Base-by-base conservation (phyloP, 2,888 invertebrate genomes). In the Noctua pronuba region DNA sequence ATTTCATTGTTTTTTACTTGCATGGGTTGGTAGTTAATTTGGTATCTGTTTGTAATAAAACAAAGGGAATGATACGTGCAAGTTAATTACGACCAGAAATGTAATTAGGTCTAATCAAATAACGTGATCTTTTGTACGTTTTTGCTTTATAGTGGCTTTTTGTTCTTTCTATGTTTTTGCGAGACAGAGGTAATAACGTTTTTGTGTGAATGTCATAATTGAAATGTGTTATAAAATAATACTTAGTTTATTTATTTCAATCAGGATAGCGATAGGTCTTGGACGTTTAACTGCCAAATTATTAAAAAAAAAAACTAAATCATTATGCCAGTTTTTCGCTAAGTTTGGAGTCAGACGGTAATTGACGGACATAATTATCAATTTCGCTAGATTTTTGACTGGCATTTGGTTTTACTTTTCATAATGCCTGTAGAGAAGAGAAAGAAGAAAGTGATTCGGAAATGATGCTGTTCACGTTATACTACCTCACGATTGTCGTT, bases 81-180 rank as follows among this genome's bases (percentile, higher is more conserved):
- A 94, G 95, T 95, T 96, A 96, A 96, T 96, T 95, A 95, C 93
- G 92, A 91, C 92, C 94, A 94, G 95, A 95, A 95, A 95, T 94
- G 94, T 95, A 95, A 96, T 96, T 96, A 96, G 95, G 93, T 93
- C 91, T 96, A 95, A 96, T 96, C 96, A 95, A 96, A 95, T 96
- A 95, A 94, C 93, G 92, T 94, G 93, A 96, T 96, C 96, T 94
- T 94, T 94, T 93, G 87, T 94, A 88, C 90, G 90, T 93, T 93
- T 92, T 93, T 93, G 92, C 92, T 90, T 91, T 91, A 90, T 89
- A 89, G 91, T 90, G 90, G 86, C 82, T 92, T 93, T 92, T 92
- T 92, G 89, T 90, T 76, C 55, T 60, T 88, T 88, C 91, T 88
- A 86, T 83, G 88, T 88, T 88, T 88, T 90, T 91, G 91, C 88